Evolutionary conservation across 2,888 invertebrate genomes (phyloP).

Genomic region (Clistopyga incitator): DNA sequence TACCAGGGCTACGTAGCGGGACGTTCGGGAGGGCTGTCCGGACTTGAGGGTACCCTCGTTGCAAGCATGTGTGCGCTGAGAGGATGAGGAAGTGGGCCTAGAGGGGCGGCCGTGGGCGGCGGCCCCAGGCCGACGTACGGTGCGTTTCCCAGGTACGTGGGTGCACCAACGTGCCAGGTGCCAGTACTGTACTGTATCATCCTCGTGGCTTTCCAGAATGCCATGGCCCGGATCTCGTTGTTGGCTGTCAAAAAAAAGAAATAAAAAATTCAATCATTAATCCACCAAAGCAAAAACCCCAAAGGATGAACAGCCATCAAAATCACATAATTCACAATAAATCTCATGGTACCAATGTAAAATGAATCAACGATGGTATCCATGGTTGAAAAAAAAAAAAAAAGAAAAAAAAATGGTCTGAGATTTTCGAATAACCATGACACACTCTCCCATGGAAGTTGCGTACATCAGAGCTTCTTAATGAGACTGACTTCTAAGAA

Average conservation of each 20-base stretch:
- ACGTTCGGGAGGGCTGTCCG: constrained; percentile 75
- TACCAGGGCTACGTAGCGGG: constrained; percentile 76
- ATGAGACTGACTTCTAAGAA: constrained; percentile 17
- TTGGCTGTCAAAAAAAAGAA: constrained; percentile 68
- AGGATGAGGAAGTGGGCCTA: constrained; percentile 70
- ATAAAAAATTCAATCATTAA: constrained; percentile 24
- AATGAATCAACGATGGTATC: neutral
- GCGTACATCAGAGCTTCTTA: neutral
- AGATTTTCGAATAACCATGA: neutral
- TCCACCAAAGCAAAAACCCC: too few species aligned
- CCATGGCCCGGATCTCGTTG: constrained; percentile 74
- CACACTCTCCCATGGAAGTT: neutral
- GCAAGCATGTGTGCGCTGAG: constrained; percentile 70
- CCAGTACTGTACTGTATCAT: constrained; percentile 67
- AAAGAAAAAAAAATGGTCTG: neutral
- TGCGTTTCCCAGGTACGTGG: constrained; percentile 77
- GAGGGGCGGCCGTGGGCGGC: constrained; percentile 68
- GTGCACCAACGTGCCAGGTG: constrained; percentile 71
- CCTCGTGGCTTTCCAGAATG: constrained; percentile 71
- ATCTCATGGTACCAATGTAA: neutral
- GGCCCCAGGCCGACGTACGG: constrained; percentile 75
- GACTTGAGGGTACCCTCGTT: constrained; percentile 71
- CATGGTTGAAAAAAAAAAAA: neutral
- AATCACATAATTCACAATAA: too few species aligned
- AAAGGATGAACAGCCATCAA: neutral